These are phyloP conservation scores for Erythrocercus mccallii DNA, from an alignment of 2,113 vertebrate genomes.

Conservation along the genomic window DNA sequence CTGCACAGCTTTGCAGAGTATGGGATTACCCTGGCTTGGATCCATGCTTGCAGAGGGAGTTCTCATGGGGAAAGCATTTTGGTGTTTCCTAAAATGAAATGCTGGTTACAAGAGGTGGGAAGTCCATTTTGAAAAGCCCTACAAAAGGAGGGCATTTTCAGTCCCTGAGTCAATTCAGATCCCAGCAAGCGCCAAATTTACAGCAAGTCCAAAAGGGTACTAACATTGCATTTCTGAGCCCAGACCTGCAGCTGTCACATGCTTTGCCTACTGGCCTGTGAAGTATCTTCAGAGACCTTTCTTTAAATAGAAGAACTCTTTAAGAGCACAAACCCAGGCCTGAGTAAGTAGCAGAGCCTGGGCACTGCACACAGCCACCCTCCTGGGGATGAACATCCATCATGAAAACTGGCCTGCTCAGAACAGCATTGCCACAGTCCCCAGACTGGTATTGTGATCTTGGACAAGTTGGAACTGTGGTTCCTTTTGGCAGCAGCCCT, in stretches of 20 bases:
- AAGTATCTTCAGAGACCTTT: not conserved
- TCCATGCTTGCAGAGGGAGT: constrained; percentile 58
- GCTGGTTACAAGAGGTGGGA: not conserved
- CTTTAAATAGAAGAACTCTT: not conserved
- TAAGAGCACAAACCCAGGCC: not conserved
- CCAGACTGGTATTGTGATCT: not conserved
- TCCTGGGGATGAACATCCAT: not conserved
- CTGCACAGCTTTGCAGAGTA: constrained; percentile 44
- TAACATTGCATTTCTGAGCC: not conserved
- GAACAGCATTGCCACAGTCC: not conserved
- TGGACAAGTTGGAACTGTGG: rapidly evolving
- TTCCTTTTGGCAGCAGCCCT: not conserved
- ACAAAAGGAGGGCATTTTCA: not conserved
- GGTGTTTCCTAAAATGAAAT: not conserved
- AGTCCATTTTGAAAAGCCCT: not conserved
- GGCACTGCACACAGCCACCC: not conserved
- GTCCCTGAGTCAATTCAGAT: not conserved
- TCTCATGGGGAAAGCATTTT: constrained; percentile 9
- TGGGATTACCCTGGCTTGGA: constrained; percentile 44
- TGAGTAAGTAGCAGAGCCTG: not conserved
- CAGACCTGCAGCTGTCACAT: not conserved
- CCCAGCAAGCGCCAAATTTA: not conserved
- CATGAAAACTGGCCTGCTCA: not conserved
- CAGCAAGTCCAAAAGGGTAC: not conserved
- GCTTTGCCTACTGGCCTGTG: not conserved